Percentiles rank a stretch among this genome's conserved stretches.
These are phyloP conservation scores for Temnothorax curvispinosus DNA, from an alignment of 1,140 invertebrate genomes.

Conservation along the genomic window DNA sequence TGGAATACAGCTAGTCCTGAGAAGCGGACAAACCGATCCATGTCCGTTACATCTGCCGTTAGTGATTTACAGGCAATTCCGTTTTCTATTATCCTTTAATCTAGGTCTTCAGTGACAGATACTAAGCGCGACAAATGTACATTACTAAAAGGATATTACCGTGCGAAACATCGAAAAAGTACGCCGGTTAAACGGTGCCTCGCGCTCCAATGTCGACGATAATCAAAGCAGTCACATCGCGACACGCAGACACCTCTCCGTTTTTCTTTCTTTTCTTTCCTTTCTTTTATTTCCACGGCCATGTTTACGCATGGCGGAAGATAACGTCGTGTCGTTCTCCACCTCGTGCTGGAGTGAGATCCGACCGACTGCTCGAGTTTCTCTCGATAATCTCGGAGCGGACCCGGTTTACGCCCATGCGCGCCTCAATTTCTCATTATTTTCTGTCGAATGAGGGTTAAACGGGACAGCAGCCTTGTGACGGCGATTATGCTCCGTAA, in stretches of 20 bases:
- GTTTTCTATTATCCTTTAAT: constrained; percentile 54
- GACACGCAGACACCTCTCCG: not conserved
- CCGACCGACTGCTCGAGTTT: constrained; percentile 28
- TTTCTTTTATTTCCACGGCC: not conserved
- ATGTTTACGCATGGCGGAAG: not conserved
- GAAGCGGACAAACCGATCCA: constrained; percentile 40
- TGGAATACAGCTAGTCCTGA: constrained; percentile 39
- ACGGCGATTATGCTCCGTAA: constrained; percentile 61
- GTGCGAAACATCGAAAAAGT: constrained; percentile 39
- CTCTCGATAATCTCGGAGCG: not conserved
- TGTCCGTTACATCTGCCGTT: constrained; percentile 59
- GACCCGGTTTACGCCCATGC: constrained; percentile 6
- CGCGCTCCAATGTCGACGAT: constrained; percentile 23
- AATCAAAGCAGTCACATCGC: constrained; percentile 28
- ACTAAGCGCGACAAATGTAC: constrained; percentile 52
- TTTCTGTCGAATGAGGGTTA: constrained; percentile 42
- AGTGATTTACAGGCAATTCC: constrained; percentile 52
- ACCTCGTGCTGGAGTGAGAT: not conserved
- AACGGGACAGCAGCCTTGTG: constrained; percentile 42
- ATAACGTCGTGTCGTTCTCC: not conserved
- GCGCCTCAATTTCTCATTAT: not conserved
- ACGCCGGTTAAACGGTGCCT: constrained; percentile 51
- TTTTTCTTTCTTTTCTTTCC: not conserved
- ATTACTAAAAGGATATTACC: constrained; percentile 35
- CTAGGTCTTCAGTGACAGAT: constrained; percentile 50